A percentile compares a stretch with the other conserved stretches of the same genome.
Evolutionary conservation across 2,797 vertebrate genomes (phyloP).

Genomic region (Mastacembelus armatus): DNA sequence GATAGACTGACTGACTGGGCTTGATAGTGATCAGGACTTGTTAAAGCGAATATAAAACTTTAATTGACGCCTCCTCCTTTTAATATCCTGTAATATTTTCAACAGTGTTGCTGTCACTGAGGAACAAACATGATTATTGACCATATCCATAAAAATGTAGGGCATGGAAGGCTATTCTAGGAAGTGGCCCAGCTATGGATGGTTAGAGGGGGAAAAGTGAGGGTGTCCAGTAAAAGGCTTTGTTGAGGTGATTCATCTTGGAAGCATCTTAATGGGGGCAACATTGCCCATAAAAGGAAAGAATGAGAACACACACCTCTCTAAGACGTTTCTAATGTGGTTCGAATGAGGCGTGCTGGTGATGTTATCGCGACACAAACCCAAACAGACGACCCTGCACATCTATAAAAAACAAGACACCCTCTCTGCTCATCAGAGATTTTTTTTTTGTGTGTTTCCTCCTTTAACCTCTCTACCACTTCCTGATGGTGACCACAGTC

Average conservation of each 20-base stretch:
- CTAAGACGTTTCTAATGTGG: constrained; percentile 35
- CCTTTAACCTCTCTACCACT: neutral
- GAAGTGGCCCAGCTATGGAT: constrained; percentile 44
- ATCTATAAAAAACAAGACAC: constrained; percentile 41
- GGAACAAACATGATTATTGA: constrained; percentile 57
- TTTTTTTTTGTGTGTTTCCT: too few relatives aligned
- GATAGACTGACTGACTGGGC: constrained; percentile 22
- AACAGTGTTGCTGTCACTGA: constrained; percentile 8
- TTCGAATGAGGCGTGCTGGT: constrained; percentile 43
- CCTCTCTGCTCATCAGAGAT: constrained; percentile 16
- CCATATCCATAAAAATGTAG: constrained; percentile 50
- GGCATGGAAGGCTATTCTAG: constrained; percentile 47
- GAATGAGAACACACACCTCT: constrained; percentile 31
- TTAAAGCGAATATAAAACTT: constrained; percentile 48
- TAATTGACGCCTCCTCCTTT: constrained; percentile 45
- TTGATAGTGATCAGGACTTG: constrained; percentile 18
- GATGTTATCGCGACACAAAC: constrained; percentile 49
- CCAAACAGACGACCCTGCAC: constrained; percentile 40
- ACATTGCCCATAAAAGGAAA: constrained; percentile 56
- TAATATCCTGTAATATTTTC: constrained; percentile 42
- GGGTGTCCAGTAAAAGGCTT: constrained; percentile 34
- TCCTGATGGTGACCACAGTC: constrained; percentile 7
- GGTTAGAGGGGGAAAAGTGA: constrained; percentile 28
- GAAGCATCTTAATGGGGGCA: constrained; percentile 43
- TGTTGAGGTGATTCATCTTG: constrained; percentile 63